Evolutionary conservation across 2,888 invertebrate species (phyloP).

Genomic region (Rotaria macrura): DNA sequence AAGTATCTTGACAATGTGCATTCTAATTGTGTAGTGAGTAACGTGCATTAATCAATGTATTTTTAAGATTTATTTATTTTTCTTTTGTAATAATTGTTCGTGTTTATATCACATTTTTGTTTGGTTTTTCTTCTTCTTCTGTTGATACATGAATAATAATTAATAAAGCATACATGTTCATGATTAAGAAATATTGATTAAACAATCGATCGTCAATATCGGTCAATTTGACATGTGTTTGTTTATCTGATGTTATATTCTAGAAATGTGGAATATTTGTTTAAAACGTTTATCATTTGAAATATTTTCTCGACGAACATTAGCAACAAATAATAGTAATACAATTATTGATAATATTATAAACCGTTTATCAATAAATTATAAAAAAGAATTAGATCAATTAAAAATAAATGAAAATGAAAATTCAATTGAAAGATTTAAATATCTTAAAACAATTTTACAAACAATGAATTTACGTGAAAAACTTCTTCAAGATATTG

Average conservation of each 20-base stretch:
- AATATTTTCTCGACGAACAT: not conserved
- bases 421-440: not conserved
- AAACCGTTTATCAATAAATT: not conserved
- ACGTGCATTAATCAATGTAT: not conserved
- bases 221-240: not conserved
- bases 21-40: not conserved
- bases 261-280: conserved; percentile 2
- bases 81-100: not conserved
- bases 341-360: not conserved
- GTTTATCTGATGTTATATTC: not conserved
- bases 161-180: not conserved
- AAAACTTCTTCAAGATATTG: not conserved
- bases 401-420: not conserved
- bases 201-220: no score
- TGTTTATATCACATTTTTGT: not conserved
- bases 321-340: not conserved
- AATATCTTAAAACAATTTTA: conserved; percentile 4
- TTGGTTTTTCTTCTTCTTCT: no score
- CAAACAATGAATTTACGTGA: not conserved
- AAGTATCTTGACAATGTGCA: not conserved
- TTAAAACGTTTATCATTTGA: not conserved
- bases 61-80: not conserved
- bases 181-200: not conserved
- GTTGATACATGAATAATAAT: not conserved
- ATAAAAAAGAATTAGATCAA: not conserved